Base-by-base conservation (phyloP, 1,140 invertebrate genomes). In the Drosophila funebris region DNA sequence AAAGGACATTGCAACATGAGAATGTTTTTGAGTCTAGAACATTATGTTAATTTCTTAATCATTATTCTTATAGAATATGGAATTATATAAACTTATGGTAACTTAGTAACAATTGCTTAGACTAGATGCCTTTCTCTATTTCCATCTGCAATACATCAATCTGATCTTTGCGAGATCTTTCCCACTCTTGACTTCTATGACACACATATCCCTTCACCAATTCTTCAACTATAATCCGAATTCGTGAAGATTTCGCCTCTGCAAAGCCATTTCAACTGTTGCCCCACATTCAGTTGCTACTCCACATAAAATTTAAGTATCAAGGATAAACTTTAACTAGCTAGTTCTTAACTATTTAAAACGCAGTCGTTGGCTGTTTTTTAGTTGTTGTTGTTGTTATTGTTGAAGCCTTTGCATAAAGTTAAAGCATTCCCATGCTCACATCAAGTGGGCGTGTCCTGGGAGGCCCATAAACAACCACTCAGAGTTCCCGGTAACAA, bases 401-500 rank as follows among this genome's bases (percentile, higher is more conserved):
- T n/a, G n/a, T n/a, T 22, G 22, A 27, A 14, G 18, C 5, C 60
- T 62, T 62, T 62, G 44, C 44, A 50, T 58, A 61, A 43, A 13
- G 14, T 14, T 20, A 50, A 31, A 61, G 29, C 44, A 53, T 63
- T 63, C 44, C 58, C 58, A 61, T 37, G 62, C 69, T 36, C 33
- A 36, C 77, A 87, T 64, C 69, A 82, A 75, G 70, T 73, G 82
- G 81, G 81, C 78, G 81, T 85, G 78, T 48, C 60, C 20, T 62
- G 74, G 82, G 74, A 68, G 77, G 77, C 60, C 50, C 81, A 87
- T 85, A 85, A 85, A 85, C 74, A 85, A 87, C 62, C 77, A 78
- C 77, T 70, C 66, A 53, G 57, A 85, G 83, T 87, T 87, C 67
- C 82, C 83, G 78, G 77, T 81, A 81, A 78, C 83, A 53, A 82